Conservation (phyloP, 2,113 vertebrate genomes). For the Naja naja region DNA sequence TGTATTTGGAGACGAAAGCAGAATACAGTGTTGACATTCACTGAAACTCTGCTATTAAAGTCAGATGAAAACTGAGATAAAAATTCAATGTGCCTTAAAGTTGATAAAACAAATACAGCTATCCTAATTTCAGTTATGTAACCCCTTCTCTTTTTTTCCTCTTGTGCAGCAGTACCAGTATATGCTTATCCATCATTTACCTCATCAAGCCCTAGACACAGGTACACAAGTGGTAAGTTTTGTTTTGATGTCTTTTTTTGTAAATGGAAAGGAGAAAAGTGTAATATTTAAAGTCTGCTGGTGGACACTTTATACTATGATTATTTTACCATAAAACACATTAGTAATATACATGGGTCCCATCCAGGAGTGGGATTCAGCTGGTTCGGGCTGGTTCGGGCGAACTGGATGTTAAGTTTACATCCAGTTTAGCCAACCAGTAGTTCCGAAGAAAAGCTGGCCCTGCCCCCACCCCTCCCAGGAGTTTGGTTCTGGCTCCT, state of each 20-base stretch:
- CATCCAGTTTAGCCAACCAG: too few relatives aligned
- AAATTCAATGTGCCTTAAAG: background rate
- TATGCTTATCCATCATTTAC: background rate
- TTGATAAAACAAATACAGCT: background rate
- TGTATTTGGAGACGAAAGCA: background rate
- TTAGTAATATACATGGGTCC: background rate
- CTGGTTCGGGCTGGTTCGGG: too few relatives aligned
- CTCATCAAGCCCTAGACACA: accelerated
- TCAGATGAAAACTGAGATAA: background rate
- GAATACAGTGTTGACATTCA: background rate
- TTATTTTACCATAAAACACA: background rate
- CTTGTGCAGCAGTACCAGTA: background rate
- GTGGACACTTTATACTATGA: background rate
- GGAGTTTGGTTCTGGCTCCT: too few relatives aligned
- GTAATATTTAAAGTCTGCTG: background rate
- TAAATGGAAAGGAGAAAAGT: background rate
- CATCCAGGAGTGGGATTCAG: too few relatives aligned
- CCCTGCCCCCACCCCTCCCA: too few relatives aligned
- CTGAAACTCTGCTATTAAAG: background rate
- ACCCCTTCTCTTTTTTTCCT: background rate
- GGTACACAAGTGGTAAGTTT: slow-evolving; percentile 60
- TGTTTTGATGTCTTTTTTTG: background rate
- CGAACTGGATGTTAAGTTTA: too few relatives aligned
- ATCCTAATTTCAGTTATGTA: background rate
- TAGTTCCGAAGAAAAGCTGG: too few relatives aligned